Base-by-base conservation (phyloP, 2,888 invertebrate genomes). In the Chrysina gloriosa region DNA sequence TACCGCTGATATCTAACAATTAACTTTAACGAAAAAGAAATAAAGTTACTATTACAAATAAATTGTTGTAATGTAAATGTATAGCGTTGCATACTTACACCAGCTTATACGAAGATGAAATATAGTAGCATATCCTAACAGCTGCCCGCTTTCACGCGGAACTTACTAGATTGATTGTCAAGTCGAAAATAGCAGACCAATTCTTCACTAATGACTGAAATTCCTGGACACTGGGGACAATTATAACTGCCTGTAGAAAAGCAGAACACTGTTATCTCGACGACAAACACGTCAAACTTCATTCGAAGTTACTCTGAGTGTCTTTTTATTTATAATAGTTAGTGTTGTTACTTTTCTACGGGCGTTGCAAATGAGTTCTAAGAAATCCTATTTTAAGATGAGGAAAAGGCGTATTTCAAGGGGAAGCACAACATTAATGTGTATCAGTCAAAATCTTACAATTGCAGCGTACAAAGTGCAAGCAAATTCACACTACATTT, bases 281-380 rank as follows among this genome's bases (percentile, higher is more conserved):
- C 39, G 58, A 25, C 42, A 25, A 29, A 42, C 58, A 16, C 45
- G 58, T 61, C 58, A 61, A 61, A 42, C 45, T 61, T 61, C 45
- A 16, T 56, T 54, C 36, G 29, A 16, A 7, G 3, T 11, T 29
- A 16, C 29, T 2, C 29, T 16, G 9, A 6, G n/a, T 31, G 7
- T 52, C 4, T 52, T 52, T 6, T n/a, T 6, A n/a, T 25, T 27
- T 39, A 39, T n/a, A 34, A 34, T 1, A 34, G 34, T 1, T 34
- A 1, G 23, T 9, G 47, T 7, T 21, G n/a, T 47, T 47, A 47
- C 47, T 36, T 11, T 36, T 36, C 36, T 36, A n/a, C n/a, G n/a
- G 11, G 11, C 14, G 36, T 9, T 14, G n/a, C 36, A n/a, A 36
- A 36, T 14, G 36, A 11, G n/a, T 36, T 36, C 36, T 9, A 36